Conservation (phyloP, 2,888 invertebrate species). For the Caenorhabditis sp. region DNA sequence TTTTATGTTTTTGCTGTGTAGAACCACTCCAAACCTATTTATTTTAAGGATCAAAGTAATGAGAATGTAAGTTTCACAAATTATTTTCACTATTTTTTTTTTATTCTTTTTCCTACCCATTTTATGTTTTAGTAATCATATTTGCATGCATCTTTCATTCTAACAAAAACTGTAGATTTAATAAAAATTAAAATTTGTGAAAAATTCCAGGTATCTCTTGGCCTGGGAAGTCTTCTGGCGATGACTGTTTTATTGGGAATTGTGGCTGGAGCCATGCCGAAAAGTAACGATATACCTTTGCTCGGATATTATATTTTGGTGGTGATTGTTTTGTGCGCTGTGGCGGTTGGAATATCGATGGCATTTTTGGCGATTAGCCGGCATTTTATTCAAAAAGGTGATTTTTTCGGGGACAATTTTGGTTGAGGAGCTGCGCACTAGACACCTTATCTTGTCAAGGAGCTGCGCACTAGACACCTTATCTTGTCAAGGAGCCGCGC, state of each 20-base stretch:
- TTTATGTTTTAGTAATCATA: too few species aligned
- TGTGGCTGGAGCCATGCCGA: conserved; percentile 67
- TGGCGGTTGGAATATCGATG: conserved; percentile 64
- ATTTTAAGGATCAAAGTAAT: conserved; percentile 41
- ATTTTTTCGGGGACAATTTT: background rate
- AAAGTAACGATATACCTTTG: conserved; percentile 63
- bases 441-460: too few species aligned
- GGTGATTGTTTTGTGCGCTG: conserved; percentile 62
- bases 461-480: too few species aligned
- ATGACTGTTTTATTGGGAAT: conserved; percentile 65
- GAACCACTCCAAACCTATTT: background rate
- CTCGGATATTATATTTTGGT: conserved; percentile 65
- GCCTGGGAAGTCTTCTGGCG: conserved; percentile 59
- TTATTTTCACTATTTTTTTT: background rate
- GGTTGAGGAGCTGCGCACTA: too few species aligned
- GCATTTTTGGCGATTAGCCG: conserved; percentile 58
- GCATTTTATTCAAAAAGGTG: conserved; percentile 60
- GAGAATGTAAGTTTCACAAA: conserved; percentile 36
- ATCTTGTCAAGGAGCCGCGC: too few species aligned
- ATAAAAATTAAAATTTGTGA: background rate
- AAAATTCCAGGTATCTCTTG: conserved; percentile 59
- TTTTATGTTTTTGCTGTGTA: background rate
- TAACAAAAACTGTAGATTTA: background rate
- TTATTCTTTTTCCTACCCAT: too few species aligned
- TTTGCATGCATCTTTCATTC: conserved; percentile 5